These are phyloP conservation scores for Folsomia candida DNA, from an alignment of 2,888 invertebrate genomes.

Conservation along the genomic window DNA sequence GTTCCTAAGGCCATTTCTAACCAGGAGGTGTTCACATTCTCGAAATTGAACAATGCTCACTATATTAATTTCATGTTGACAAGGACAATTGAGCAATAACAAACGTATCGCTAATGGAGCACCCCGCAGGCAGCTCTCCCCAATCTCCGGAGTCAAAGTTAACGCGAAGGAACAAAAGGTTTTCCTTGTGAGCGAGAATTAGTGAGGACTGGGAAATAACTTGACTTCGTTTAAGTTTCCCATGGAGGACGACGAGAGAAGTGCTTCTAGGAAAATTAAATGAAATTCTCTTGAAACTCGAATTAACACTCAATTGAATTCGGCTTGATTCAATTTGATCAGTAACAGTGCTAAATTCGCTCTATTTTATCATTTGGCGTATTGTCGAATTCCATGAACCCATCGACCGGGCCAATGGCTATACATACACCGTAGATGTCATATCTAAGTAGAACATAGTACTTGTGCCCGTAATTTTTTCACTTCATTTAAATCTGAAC, in stretches of 20 bases:
- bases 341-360: not conserved
- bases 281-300: not conserved
- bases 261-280: not conserved
- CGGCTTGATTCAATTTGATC: not conserved
- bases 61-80: no score
- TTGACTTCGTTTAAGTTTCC: not conserved
- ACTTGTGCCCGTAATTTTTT: no score
- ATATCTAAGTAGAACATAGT: no score
- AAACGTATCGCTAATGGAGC: constrained; percentile 4
- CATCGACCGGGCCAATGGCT: no score
- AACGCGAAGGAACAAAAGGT: not conserved
- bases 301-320: not conserved
- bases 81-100: not conserved
- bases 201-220: not conserved
- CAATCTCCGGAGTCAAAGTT: not conserved
- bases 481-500: no score
- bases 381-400: no score
- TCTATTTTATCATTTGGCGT: not conserved
- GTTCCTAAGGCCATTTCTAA: no score
- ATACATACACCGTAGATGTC: no score
- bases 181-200: not conserved
- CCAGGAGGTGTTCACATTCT: no score
- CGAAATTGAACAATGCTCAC: no score
- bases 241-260: not conserved
- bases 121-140: not conserved